These are phyloP conservation scores for Morelia viridis DNA, from an alignment of 2,797 vertebrate genomes.

Conservation along the genomic window DNA sequence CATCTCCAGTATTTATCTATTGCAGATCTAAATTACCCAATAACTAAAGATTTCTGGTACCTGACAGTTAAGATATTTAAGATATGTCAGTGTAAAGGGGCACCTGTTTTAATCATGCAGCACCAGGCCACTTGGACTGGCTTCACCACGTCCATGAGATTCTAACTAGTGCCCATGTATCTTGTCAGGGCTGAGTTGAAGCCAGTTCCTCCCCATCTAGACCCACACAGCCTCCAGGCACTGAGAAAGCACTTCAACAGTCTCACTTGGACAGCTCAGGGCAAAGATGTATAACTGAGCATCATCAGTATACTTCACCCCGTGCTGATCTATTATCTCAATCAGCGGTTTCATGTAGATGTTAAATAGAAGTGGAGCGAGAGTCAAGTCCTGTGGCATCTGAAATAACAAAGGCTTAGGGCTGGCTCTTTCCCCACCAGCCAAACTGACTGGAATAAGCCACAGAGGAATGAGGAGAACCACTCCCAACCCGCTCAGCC, in stretches of 20 bases:
- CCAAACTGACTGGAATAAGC: not conserved
- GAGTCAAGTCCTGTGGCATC: not conserved
- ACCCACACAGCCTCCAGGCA: not conserved
- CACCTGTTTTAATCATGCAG: slow-evolving; percentile 1
- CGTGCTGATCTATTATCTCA: not conserved
- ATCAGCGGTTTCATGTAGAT: not conserved
- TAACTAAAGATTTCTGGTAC: not conserved
- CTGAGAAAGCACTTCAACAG: not conserved
- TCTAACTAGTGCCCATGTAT: not conserved
- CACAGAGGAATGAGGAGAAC: not conserved
- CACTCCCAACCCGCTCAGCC: not conserved
- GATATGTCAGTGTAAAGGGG: not conserved
- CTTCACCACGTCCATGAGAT: not conserved
- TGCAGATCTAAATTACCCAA: not conserved
- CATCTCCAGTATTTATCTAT: not conserved
- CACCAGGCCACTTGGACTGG: not conserved
- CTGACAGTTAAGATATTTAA: not conserved
- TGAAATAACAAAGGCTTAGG: not conserved
- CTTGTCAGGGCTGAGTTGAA: not conserved
- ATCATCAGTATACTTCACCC: not conserved
- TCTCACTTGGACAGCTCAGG: not conserved
- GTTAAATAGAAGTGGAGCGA: not conserved
- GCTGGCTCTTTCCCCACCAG: not conserved
- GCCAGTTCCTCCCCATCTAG: not conserved
- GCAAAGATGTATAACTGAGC: not conserved